Evolutionary conservation across 2,113 vertebrate genomes (phyloP), one percentile per base, ranked within the genome.

Genomic region (Meleagris gallopavo): DNA sequence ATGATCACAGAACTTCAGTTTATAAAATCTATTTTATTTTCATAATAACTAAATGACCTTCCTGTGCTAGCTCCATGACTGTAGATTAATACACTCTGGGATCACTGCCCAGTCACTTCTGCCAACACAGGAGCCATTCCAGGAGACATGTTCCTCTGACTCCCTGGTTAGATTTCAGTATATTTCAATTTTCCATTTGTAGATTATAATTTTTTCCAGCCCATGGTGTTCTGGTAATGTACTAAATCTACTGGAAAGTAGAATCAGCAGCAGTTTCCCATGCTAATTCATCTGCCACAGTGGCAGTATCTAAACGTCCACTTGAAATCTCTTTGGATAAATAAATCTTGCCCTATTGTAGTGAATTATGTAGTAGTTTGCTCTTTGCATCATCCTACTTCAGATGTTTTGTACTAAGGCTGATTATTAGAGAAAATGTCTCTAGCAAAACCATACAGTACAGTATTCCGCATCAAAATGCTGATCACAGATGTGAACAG

Each of bases 41-140:
- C 84, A 79, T 91, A 86, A 92, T 92, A 88, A 90, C 90, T 90
- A 97, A 96, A 95, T 95, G 93, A 96, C 88, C 95, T 96, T 93
- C 96, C 95, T 88, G 79, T 92, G 71, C 78, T 96, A 95, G 94
- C 91, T 97, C 86, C 93, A 91, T 96, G 86, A 90, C 81, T 97
- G 69, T 70, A 97, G 94, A 97, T 96, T 97, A 97, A 97, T 92
- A 97, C 52, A 12, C 70, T 95, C 95, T 96, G 97, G 97, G 96
- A 97, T 95, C 86, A 48, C 43, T 97, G 96, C 97, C 97, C 95
- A 97, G 90, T 74, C 75, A 78, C 55, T 96, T 96, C 95, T 97
- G 96, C 96, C 97, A 97, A 85, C 94, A 97, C 96, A 97, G 97
- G 88, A 97, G 96, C 94, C 95, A 94, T 95, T 97, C 96, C 96